Evolutionary conservation across 2,113 vertebrate genomes (phyloP).

Genomic region (Micromys minutus): DNA sequence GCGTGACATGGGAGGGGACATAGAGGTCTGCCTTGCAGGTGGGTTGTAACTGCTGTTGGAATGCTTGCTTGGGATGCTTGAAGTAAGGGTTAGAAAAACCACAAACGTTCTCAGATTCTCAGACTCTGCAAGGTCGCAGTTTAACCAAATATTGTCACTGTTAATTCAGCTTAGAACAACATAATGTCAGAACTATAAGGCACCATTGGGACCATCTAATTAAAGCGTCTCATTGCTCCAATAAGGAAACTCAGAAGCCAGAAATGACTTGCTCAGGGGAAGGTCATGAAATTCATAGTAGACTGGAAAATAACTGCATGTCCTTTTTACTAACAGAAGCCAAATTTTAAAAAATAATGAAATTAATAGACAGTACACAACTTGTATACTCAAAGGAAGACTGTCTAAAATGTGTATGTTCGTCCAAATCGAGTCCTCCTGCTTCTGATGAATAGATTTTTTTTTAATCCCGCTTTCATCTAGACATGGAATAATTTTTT

Average conservation of each 20-base stretch:
- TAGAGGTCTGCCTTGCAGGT: not conserved
- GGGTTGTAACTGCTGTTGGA: conserved; percentile 1
- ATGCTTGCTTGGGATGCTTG: conserved; percentile 53
- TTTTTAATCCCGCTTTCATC: not conserved
- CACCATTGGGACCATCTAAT: not conserved
- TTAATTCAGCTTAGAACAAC: conserved; percentile 41
- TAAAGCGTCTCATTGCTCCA: conserved; percentile 45
- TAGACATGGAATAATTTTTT: conserved; percentile 52
- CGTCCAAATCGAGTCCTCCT: conserved; percentile 28
- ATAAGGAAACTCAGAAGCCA: conserved; percentile 13
- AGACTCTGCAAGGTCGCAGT: conserved; percentile 54
- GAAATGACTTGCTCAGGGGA: conserved; percentile 11
- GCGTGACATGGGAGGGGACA: not conserved
- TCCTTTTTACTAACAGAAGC: not conserved
- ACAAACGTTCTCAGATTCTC: conserved; percentile 38
- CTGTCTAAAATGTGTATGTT: not conserved
- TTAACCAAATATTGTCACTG: conserved; percentile 66
- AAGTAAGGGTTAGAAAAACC: not conserved
- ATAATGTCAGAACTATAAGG: conserved; percentile 9
- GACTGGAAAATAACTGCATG: not conserved
- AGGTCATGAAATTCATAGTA: not conserved
- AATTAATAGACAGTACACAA: not conserved
- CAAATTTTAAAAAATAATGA: not conserved
- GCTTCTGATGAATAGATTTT: conserved; percentile 35
- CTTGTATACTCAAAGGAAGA: not conserved